Conservation (phyloP, 1,140 invertebrate genomes). For the Trachymyrmex septentrionalis region DNA sequence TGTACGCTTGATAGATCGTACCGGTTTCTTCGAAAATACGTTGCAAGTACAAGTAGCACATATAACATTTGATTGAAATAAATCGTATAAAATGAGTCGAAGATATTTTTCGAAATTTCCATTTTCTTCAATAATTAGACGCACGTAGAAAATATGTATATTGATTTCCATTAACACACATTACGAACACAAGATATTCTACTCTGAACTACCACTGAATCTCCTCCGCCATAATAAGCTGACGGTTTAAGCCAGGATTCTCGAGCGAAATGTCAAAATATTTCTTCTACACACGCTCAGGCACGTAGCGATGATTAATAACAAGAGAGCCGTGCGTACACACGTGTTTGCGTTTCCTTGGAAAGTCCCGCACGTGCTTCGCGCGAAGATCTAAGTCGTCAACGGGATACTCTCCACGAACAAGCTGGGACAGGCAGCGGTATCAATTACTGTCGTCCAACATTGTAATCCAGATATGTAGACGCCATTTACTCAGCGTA, state of each 20-base stretch:
- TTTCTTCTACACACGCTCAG: constrained; percentile 11
- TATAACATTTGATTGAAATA: background rate
- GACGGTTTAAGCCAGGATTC: background rate
- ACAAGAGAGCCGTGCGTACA: constrained; percentile 19
- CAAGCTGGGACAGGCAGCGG: constrained; percentile 57
- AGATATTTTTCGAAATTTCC: background rate
- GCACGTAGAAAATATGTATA: background rate
- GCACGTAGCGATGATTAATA: constrained; percentile 45
- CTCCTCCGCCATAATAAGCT: background rate
- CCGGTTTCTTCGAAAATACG: constrained; percentile 34
- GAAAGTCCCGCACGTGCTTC: constrained; percentile 54
- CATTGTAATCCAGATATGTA: constrained; percentile 73
- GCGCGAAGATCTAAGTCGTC: constrained; percentile 59
- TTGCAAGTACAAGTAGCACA: background rate
- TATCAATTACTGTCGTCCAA: constrained; percentile 64
- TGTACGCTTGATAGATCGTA: constrained; percentile 30
- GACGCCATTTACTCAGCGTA: constrained; percentile 65
- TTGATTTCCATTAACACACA: background rate
- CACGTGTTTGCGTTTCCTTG: constrained; percentile 57
- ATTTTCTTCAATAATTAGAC: background rate
- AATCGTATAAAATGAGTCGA: background rate
- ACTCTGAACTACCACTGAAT: background rate
- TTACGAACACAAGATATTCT: background rate
- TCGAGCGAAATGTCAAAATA: constrained; percentile 39
- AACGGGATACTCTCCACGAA: constrained; percentile 32